phyloP scores from a whole-genome alignment of 2,888 invertebrate genomes.

The Folsomia candida region DNA sequence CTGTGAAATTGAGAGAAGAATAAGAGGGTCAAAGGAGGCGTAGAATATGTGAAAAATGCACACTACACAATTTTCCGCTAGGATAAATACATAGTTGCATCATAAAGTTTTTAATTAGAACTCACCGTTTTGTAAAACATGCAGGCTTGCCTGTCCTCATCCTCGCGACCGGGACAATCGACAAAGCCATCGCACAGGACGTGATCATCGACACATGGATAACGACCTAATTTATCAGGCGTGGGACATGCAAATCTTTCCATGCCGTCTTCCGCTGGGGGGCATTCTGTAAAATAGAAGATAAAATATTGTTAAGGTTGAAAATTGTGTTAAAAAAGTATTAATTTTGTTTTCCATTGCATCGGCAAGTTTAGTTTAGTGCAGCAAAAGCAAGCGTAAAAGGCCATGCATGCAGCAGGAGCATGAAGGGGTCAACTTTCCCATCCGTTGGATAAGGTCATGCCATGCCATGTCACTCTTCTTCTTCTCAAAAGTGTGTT shows the following conservation, averaged over 20 bases:
- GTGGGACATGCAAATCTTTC: constrained; percentile 91
- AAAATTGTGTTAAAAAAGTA: not conserved
- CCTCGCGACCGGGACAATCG: constrained; percentile 89
- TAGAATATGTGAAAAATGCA: not conserved
- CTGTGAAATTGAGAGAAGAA: constrained; percentile 61
- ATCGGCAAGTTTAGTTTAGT: not conserved
- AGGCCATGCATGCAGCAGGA: too few relatives aligned
- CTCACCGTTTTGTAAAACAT: constrained; percentile 96
- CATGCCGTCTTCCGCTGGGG: constrained; percentile 88
- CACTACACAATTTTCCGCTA: not conserved
- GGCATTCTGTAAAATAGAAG: constrained; percentile 73
- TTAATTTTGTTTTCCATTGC: not conserved
- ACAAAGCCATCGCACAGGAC: constrained; percentile 80
- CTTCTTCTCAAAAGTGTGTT: too few relatives aligned
- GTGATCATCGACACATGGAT: constrained; percentile 93
- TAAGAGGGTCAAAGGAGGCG: too few relatives aligned
- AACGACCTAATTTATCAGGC: constrained; percentile 84
- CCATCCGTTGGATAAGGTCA: too few relatives aligned
- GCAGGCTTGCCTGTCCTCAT: constrained; percentile 88
- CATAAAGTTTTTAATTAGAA: constrained; percentile 9
- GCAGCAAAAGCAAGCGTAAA: too few relatives aligned
- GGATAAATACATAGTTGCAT: not conserved
- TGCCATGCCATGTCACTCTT: too few relatives aligned
- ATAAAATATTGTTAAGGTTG: not conserved
- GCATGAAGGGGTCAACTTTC: too few relatives aligned